A percentile compares a stretch with the other conserved stretches of the same genome.
phyloP scores from a whole-genome alignment of 37 sponge, comb jelly and placozoan genomes.

The Haliclona indistincta region DNA sequence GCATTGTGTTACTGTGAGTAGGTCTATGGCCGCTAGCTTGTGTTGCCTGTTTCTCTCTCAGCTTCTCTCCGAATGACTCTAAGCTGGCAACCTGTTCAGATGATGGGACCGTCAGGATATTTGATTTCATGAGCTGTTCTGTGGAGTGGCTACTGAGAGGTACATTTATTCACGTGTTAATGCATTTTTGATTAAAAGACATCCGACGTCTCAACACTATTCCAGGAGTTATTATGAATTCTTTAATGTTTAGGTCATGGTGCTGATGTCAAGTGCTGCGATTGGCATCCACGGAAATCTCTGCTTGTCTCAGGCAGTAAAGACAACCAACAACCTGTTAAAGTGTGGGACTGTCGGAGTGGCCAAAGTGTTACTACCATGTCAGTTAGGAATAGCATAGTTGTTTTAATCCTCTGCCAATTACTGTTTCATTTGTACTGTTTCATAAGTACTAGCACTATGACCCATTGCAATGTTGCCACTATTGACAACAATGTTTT shows the following conservation, averaged over 20 bases:
- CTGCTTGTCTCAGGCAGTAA: slow-evolving; percentile 92
- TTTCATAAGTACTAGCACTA: background rate
- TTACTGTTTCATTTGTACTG: background rate
- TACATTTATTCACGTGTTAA: slow-evolving; percentile 8
- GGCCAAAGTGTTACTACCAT: slow-evolving; percentile 86
- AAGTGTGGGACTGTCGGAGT: slow-evolving; percentile 94
- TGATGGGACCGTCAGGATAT: slow-evolving; percentile 92
- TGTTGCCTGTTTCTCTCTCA: slow-evolving; percentile 21
- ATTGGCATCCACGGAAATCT: slow-evolving; percentile 94
- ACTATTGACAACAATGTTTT: too few relatives aligned
- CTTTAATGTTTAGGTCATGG: slow-evolving; percentile 90
- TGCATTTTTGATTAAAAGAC: too few relatives aligned
- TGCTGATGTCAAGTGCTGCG: slow-evolving; percentile 89
- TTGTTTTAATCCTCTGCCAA: background rate
- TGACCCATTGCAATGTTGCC: too few relatives aligned
- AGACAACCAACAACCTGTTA: slow-evolving; percentile 96
- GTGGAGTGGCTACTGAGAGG: slow-evolving; percentile 90
- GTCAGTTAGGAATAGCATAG: slow-evolving; percentile 36
- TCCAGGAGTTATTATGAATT: too few relatives aligned
- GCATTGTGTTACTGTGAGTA: too few relatives aligned
- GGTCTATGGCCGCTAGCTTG: too few relatives aligned
- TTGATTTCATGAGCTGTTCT: slow-evolving; percentile 83
- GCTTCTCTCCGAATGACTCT: slow-evolving; percentile 92
- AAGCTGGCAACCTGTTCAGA: slow-evolving; percentile 96
- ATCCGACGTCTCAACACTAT: too few relatives aligned